Percentiles rank a stretch among this genome's conserved stretches.
These are phyloP conservation scores for Rhinoderma darwinii DNA, from an alignment of 2,113 vertebrate species.

Conservation along the genomic window DNA sequence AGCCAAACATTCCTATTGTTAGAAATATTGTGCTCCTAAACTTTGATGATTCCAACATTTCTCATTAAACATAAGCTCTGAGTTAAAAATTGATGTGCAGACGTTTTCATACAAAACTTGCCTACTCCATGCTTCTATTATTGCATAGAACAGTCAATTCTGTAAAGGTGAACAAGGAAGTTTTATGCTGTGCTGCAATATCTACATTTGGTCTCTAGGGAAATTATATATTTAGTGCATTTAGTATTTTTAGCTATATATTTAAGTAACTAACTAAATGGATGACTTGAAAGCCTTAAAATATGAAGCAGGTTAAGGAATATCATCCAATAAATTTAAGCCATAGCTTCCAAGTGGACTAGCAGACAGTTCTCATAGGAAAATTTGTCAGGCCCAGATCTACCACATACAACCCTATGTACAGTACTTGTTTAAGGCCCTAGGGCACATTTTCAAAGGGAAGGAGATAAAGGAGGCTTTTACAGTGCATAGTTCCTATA, in stretches of 20 bases:
- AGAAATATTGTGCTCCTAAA: not conserved
- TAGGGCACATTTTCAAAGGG: no score
- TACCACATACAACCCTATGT: no score
- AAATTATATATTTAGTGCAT: constrained; percentile 3
- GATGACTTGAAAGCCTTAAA: not conserved
- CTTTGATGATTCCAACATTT: not conserved
- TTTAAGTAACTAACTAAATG: constrained; percentile 3
- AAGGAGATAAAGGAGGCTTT: no score
- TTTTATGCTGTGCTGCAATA: not conserved
- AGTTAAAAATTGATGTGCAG: not conserved
- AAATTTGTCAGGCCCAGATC: not conserved
- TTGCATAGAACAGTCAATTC: constrained; percentile 1
- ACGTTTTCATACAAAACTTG: not conserved
- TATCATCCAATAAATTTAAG: no score
- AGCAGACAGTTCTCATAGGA: not conserved
- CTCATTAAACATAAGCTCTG: not conserved
- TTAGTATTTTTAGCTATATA: no score
- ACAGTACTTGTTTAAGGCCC: no score
- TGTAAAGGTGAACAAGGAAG: not conserved
- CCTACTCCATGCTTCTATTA: not conserved
- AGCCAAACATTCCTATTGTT: not conserved
- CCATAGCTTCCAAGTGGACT: not conserved
- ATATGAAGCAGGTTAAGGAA: no score
- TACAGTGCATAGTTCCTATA: no score
- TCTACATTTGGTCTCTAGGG: not conserved